These are phyloP conservation scores for Ypsolopha sequella DNA, from an alignment of 2,888 invertebrate genomes.

Conservation along the genomic window DNA sequence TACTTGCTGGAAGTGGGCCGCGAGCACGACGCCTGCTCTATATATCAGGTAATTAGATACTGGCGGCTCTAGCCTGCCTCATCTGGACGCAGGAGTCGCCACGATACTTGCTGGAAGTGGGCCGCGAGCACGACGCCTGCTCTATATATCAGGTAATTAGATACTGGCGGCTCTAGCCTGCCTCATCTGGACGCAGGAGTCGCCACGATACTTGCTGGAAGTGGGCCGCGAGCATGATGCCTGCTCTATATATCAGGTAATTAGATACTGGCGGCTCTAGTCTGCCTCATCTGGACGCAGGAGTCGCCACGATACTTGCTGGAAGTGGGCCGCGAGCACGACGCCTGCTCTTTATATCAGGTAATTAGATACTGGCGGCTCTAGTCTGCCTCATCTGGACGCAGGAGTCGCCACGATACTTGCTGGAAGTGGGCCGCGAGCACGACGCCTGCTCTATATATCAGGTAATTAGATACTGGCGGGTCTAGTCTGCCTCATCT, in stretches of 20 bases:
- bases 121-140: conserved; percentile 83
- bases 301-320: conserved; percentile 81
- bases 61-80: conserved; percentile 77
- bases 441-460: conserved; percentile 84
- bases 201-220: conserved; percentile 79
- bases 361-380: conserved; percentile 72
- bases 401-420: conserved; percentile 80
- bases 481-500: conserved; percentile 77
- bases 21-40: conserved; percentile 83
- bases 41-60: conserved; percentile 75
- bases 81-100: conserved; percentile 84
- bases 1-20: conserved; percentile 80
- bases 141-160: conserved; percentile 76
- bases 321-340: conserved; percentile 81
- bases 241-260: conserved; percentile 80
- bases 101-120: conserved; percentile 78
- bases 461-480: conserved; percentile 74
- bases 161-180: conserved; percentile 77
- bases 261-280: conserved; percentile 72
- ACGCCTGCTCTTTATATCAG: conserved; percentile 83
- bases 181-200: conserved; percentile 81
- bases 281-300: conserved; percentile 79
- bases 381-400: conserved; percentile 79
- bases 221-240: conserved; percentile 84
- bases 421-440: conserved; percentile 80